Conservation (phyloP, 2,113 vertebrate genomes). For the Patagioenas fasciata region DNA sequence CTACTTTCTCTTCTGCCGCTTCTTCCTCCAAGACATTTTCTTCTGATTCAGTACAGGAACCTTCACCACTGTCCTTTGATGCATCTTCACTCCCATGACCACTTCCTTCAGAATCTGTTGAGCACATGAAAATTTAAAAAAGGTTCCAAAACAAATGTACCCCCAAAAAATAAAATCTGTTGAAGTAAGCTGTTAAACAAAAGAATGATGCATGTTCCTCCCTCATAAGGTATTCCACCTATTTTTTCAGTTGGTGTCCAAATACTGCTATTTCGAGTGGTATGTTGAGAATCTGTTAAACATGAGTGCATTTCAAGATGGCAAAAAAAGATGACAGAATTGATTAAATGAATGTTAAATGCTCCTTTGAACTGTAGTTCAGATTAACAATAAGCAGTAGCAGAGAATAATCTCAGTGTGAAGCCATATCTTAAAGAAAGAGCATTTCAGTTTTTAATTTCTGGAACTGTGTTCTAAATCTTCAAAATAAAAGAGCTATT, state of each 20-base stretch:
- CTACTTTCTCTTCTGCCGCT: constrained; percentile 63
- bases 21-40: constrained; percentile 84
- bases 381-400: neutral
- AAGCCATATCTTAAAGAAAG: constrained; percentile 20
- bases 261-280: constrained; percentile 41
- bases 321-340: constrained; percentile 20
- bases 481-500: neutral
- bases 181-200: constrained; percentile 70
- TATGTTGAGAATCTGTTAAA: constrained; percentile 56
- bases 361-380: constrained; percentile 21
- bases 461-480: neutral
- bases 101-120: constrained; percentile 93
- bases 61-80: constrained; percentile 90
- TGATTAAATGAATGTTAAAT: neutral
- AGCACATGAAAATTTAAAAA: constrained; percentile 82
- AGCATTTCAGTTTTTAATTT: neutral
- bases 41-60: constrained; percentile 90
- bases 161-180: constrained; percentile 71
- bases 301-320: constrained; percentile 24
- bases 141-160: constrained; percentile 79
- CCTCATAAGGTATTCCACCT: constrained; percentile 60
- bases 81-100: constrained; percentile 94
- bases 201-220: constrained; percentile 67
- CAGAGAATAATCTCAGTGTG: neutral
- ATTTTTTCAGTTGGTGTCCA: constrained; percentile 59